Evolutionary conservation across 2,888 invertebrate species (phyloP).

Genomic region (Andrena haemorrhoa): DNA sequence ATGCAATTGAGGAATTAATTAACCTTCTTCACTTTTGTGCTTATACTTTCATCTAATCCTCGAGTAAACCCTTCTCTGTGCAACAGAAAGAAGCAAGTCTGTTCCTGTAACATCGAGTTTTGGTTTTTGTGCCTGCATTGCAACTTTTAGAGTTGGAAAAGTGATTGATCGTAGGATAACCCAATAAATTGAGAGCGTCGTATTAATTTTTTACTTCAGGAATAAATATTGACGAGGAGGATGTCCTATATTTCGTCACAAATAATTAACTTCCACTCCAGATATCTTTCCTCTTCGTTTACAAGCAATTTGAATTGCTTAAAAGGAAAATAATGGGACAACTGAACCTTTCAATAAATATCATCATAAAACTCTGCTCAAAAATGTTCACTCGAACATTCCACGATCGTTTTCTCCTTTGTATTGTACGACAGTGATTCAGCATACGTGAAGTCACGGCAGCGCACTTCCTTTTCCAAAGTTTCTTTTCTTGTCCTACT

Average conservation of each 20-base stretch:
- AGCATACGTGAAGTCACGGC: neutral
- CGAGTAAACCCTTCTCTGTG: neutral
- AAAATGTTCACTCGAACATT: neutral
- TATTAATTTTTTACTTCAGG: neutral
- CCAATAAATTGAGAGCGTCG: neutral
- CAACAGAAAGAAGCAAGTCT: neutral
- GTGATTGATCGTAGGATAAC: neutral
- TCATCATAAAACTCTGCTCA: conserved; percentile 1
- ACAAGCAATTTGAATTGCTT: neutral
- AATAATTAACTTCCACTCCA: neutral
- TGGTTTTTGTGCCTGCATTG: neutral
- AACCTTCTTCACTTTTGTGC: neutral
- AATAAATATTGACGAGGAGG: neutral
- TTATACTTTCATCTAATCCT: conserved; percentile 12
- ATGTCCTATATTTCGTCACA: neutral
- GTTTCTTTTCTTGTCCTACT: neutral
- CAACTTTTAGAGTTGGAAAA: neutral
- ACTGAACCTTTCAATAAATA: neutral
- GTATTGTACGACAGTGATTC: conserved; percentile 10
- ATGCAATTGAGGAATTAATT: conserved; percentile 8
- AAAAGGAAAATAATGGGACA: neutral
- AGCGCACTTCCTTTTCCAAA: neutral
- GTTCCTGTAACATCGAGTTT: neutral
- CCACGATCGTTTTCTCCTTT: neutral
- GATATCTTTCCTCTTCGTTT: neutral